A percentile compares a stretch with the other conserved stretches of the same genome.
Conservation (phyloP, 2,797 vertebrate species). For the Hybognathus amarus region DNA sequence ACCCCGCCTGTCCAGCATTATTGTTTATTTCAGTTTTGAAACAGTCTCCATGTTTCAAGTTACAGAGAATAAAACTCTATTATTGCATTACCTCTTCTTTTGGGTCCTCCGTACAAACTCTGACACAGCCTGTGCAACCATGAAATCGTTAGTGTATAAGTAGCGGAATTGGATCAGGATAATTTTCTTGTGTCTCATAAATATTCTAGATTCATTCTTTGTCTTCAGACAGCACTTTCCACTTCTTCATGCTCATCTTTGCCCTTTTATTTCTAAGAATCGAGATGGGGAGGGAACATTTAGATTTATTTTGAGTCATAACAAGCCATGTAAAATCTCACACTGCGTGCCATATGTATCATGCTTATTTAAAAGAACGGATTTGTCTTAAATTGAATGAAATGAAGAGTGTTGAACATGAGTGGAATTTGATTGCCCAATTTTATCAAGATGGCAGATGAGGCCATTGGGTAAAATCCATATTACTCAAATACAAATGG, state of each 20-base stretch:
- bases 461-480: not conserved
- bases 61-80: too few relatives aligned
- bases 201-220: not conserved
- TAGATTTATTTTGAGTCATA: not conserved
- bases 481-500: not conserved
- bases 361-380: not conserved
- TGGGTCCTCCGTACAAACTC: too few relatives aligned
- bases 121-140: not conserved
- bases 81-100: too few relatives aligned
- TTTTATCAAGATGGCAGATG: constrained; percentile 21
- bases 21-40: too few relatives aligned
- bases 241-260: constrained; percentile 1
- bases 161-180: not conserved
- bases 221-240: not conserved
- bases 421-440: not conserved
- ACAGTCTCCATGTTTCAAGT: too few relatives aligned
- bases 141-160: not conserved
- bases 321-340: not conserved
- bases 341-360: not conserved
- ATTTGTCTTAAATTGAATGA: not conserved
- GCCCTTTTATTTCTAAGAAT: constrained; percentile 21
- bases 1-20: too few relatives aligned
- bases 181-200: not conserved
- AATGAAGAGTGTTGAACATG: not conserved
- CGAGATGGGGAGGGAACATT: not conserved